Evolutionary conservation across 2,113 vertebrate species (phyloP), one percentile per base, ranked within the genome.

Genomic region (Conger conger): DNA sequence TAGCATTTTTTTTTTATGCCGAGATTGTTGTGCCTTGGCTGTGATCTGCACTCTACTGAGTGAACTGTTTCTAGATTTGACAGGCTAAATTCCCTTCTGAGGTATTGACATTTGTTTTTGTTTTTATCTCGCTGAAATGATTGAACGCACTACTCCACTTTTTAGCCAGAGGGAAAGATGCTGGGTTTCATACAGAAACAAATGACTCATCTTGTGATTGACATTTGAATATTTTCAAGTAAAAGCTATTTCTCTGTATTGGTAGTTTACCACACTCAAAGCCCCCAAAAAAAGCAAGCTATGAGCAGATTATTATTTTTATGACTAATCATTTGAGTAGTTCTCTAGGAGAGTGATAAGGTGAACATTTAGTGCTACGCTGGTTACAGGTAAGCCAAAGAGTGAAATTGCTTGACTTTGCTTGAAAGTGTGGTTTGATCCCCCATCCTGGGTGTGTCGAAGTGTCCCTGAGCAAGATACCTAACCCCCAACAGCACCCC

Each of bases 191-290:
- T 23, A 78, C 4, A n/a, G 27, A 35, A 5, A 33, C 36, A 60
- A 38, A 57, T 84, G 57, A 84, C 79, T 84, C 77, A 84, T 84
- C 42, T 20, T 1, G 17, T 84, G 77, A 63, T 77, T 77, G 79
- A 37, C 36, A 38, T 30, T 63, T 60, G n/a, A 33, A n/a, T 35
- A 77, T 79, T 79, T 60, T 84, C 35, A 79, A 63, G 38, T 84
- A 50, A 79, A 79, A 79, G 42, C 38, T 36, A 68, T 23, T 15
- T 20, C 36, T 23, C 57, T 63, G 54, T 16, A 16, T 27, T 63
- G 17, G 0, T 23, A 27, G 18, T 27, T n/a, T n/a, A 23, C 23
- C 23, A 3, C 57, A 27, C 3, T 5, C 20, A 6, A 63, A 63
- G 57, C 3, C 11, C 3, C 4, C 23, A 20, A 63, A 23, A 23